phyloP scores from a whole-genome alignment of 2,888 invertebrate species.

The Tetragonisca angustula region DNA sequence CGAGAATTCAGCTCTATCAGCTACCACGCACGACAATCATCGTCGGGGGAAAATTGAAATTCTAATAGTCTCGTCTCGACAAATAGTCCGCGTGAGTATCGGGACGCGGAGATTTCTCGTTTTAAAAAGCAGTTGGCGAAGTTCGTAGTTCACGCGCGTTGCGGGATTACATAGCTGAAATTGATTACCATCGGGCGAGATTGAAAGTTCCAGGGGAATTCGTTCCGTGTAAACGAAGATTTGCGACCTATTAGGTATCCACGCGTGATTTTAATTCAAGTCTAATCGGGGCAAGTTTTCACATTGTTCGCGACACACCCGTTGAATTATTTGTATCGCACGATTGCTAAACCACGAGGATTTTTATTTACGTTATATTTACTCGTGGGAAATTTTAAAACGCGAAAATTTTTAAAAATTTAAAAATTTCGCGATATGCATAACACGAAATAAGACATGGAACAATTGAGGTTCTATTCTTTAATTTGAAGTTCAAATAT shows the following conservation, averaged over 20 bases:
- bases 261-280: neutral
- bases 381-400: no score
- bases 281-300: neutral
- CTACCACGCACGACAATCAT: neutral
- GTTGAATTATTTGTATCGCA: neutral
- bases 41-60: neutral
- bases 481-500: neutral
- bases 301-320: neutral
- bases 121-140: neutral
- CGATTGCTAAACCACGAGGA: neutral
- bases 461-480: no score
- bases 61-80: slow-evolving; percentile 5
- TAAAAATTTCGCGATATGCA: no score
- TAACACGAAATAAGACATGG: no score
- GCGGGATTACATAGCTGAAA: slow-evolving; percentile 1
- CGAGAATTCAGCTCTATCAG: neutral
- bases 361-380: no score
- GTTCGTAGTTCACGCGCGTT: neutral
- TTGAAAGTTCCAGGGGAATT: neutral
- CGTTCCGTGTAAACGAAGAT: neutral
- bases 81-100: neutral
- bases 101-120: neutral
- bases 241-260: neutral
- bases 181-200: neutral
- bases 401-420: no score